Conservation (phyloP, 2,888 invertebrate species). For the Eupithecia inturbata region DNA sequence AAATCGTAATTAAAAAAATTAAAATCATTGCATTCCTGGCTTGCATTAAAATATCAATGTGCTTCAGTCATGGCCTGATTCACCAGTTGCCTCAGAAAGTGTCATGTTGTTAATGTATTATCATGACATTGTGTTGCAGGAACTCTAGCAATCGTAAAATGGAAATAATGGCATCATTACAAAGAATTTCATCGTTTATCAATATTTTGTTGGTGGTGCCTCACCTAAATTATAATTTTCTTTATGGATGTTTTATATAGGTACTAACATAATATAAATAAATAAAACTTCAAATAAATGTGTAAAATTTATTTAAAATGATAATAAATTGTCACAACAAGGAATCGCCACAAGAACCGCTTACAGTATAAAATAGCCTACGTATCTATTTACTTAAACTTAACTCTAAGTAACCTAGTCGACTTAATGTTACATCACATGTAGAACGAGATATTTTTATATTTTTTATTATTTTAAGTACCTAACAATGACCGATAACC, state of each 20-base stretch:
- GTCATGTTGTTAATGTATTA: slow-evolving; percentile 26
- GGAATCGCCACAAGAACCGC: slow-evolving; percentile 72
- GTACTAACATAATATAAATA: not conserved
- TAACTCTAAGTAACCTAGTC: slow-evolving; percentile 52
- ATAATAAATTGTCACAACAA: slow-evolving; percentile 81
- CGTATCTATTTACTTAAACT: slow-evolving; percentile 63
- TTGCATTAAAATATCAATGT: slow-evolving; percentile 28
- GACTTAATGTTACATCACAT: slow-evolving; percentile 74
- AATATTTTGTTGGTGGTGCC: not conserved
- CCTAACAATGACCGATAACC: slow-evolving; percentile 71
- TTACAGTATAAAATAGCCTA: slow-evolving; percentile 62
- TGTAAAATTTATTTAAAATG: slow-evolving; percentile 80
- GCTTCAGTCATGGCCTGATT: slow-evolving; percentile 35
- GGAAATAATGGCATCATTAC: not conserved
- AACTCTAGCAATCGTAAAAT: not conserved
- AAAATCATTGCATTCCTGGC: slow-evolving; percentile 15
- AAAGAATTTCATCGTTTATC: not conserved
- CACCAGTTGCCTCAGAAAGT: slow-evolving; percentile 34
- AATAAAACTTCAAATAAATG: slow-evolving; percentile 51
- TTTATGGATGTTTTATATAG: not conserved
- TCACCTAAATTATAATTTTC: not conserved
- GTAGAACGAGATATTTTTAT: slow-evolving; percentile 78
- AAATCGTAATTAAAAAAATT: slow-evolving; percentile 10
- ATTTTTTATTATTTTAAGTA: slow-evolving; percentile 59
- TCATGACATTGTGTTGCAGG: slow-evolving; percentile 14